These are phyloP conservation scores for Agrotis clavis DNA, from an alignment of 2,888 invertebrate genomes.

Conservation along the genomic window DNA sequence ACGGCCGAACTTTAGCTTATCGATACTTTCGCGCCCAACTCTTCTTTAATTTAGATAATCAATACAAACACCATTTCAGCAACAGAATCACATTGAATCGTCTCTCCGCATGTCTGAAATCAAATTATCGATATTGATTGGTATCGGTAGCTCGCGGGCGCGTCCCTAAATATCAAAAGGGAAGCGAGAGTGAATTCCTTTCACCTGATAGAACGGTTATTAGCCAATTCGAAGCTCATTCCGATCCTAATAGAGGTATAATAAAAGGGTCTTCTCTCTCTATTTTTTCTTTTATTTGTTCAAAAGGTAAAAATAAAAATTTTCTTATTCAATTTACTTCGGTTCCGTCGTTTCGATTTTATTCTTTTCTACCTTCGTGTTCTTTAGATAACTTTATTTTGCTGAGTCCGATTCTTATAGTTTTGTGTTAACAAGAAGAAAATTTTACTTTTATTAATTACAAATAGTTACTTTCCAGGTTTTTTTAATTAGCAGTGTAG, in stretches of 20 bases:
- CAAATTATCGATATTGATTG: slow-evolving; percentile 62
- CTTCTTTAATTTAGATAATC: slow-evolving; percentile 21
- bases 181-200: slow-evolving; percentile 88
- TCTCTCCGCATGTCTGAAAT: slow-evolving; percentile 26
- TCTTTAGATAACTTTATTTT: slow-evolving; percentile 43
- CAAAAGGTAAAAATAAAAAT: slow-evolving; percentile 80
- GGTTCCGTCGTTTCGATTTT: slow-evolving; percentile 63
- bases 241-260: slow-evolving; percentile 90
- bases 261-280: slow-evolving; percentile 87
- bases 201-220: slow-evolving; percentile 91
- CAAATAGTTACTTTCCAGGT: neutral
- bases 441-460: neutral
- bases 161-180: slow-evolving; percentile 73
- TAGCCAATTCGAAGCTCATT: slow-evolving; percentile 90
- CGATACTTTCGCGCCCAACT: neutral
- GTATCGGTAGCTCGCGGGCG: slow-evolving; percentile 55
- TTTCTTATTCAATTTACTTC: slow-evolving; percentile 86
- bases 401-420: neutral
- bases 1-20: no score
- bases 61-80: slow-evolving; percentile 38
- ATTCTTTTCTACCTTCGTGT: slow-evolving; percentile 58
- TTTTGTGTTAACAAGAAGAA: neutral
- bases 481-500: no score
- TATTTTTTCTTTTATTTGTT: slow-evolving; percentile 84
- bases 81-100: slow-evolving; percentile 29